Evolutionary conservation across 2,888 invertebrate genomes (phyloP).

Genomic region (Mesochorus sp.): DNA sequence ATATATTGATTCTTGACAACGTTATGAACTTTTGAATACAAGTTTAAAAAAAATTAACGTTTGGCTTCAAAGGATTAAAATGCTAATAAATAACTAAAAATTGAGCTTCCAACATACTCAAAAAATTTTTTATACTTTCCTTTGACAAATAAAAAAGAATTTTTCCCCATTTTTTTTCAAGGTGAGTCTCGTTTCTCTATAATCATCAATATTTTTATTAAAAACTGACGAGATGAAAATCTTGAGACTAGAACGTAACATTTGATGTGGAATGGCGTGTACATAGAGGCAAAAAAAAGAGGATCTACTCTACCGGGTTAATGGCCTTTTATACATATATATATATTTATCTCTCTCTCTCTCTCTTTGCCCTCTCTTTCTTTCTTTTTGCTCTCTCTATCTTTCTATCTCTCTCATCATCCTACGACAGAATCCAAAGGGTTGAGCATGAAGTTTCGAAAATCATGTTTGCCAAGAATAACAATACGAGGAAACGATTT

Average conservation of each 20-base stretch:
- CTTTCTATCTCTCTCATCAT: neutral
- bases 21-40: neutral
- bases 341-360: neutral
- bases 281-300: neutral
- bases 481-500: neutral
- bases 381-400: neutral
- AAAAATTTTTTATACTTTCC: no score
- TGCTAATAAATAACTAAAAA: no score
- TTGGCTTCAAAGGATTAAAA: neutral
- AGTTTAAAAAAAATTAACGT: neutral
- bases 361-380: neutral
- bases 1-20: no score
- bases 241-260: no score
- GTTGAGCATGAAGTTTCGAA: neutral
- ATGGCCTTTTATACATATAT: slow-evolving; percentile 16
- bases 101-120: no score
- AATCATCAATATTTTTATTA: no score
- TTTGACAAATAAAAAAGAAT: no score
- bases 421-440: neutral
- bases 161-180: no score
- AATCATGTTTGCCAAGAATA: neutral
- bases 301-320: slow-evolving; percentile 27
- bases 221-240: no score
- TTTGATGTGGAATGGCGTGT: no score
- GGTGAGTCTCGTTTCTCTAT: no score